A percentile compares a stretch with the other conserved stretches of the same genome.
These are phyloP conservation scores for Paedocypris sp. DNA, from an alignment of 2,113 vertebrate species.

Conservation along the genomic window DNA sequence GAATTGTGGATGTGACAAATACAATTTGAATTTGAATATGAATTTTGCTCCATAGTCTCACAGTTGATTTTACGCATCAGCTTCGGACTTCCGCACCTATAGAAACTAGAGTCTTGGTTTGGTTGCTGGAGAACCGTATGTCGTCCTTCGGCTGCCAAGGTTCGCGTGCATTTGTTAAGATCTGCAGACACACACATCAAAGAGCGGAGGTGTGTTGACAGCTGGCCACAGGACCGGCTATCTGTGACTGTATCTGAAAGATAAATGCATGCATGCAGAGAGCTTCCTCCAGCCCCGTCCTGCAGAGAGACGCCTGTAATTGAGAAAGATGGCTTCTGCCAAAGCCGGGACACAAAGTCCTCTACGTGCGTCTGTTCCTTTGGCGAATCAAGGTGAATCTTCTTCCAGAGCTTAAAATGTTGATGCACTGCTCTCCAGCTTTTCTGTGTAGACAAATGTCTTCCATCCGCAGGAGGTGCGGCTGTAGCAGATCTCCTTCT, in stretches of 20 bases:
- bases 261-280: constrained; percentile 21
- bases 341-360: constrained; percentile 8
- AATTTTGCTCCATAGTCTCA: too few species aligned
- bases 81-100: constrained; percentile 57
- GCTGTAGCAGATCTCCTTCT: constrained; percentile 29
- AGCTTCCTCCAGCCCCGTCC: constrained; percentile 13
- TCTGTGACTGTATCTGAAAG: constrained; percentile 29
- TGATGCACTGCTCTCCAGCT: constrained; percentile 11
- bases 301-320: constrained; percentile 21
- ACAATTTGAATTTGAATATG: too few species aligned
- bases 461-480: constrained; percentile 21
- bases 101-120: constrained; percentile 45
- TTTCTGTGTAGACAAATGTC: constrained; percentile 31
- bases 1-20: too few species aligned
- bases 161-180: not conserved
- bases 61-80: too few species aligned
- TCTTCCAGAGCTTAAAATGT: not conserved
- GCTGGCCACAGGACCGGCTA: constrained; percentile 14
- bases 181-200: constrained; percentile 22
- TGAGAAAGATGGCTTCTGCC: constrained; percentile 27
- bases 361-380: constrained; percentile 7
- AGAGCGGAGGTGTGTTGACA: constrained; percentile 18
- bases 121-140: constrained; percentile 28
- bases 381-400: constrained; percentile 20
- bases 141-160: not conserved